phyloP scores from a whole-genome alignment of 2,888 invertebrate genomes.

The Saturnia japonica region DNA sequence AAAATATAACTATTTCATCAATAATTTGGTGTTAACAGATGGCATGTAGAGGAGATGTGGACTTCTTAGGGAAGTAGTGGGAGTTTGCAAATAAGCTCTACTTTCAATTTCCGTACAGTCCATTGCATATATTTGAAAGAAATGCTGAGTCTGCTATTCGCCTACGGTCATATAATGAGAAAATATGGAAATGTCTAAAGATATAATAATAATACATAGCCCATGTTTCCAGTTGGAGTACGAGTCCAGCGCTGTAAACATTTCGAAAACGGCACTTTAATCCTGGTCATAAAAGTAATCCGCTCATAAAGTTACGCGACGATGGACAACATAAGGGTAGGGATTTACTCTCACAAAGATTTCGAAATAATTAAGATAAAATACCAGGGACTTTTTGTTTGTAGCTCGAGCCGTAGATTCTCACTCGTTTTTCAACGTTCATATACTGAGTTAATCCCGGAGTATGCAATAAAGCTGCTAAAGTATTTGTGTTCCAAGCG shows the following conservation, averaged over 20 bases:
- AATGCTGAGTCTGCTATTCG: too few relatives aligned
- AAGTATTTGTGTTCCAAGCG: slow-evolving; percentile 77
- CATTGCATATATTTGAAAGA: too few relatives aligned
- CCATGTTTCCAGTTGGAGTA: slow-evolving; percentile 49
- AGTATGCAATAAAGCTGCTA: slow-evolving; percentile 79
- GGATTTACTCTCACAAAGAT: slow-evolving; percentile 79
- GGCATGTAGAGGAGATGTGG: too few relatives aligned
- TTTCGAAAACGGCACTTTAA: slow-evolving; percentile 78
- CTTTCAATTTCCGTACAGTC: too few relatives aligned
- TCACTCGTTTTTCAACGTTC: slow-evolving; percentile 75
- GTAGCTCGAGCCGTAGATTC: slow-evolving; percentile 60
- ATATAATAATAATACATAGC: slow-evolving; percentile 19
- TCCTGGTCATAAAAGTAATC: slow-evolving; percentile 81
- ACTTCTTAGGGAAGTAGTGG: too few relatives aligned
- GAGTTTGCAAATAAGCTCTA: too few relatives aligned
- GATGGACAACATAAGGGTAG: slow-evolving; percentile 80
- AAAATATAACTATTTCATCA: too few relatives aligned
- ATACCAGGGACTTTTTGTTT: slow-evolving; percentile 74
- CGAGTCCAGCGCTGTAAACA: slow-evolving; percentile 73
- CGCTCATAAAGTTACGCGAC: slow-evolving; percentile 79
- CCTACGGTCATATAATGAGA: too few relatives aligned
- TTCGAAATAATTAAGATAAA: slow-evolving; percentile 81
- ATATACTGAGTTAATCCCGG: slow-evolving; percentile 78
- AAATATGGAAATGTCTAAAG: too few relatives aligned
- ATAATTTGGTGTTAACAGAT: too few relatives aligned